phyloP scores from a whole-genome alignment of 2,797 vertebrate species.

The Synanceia verrucosa region DNA sequence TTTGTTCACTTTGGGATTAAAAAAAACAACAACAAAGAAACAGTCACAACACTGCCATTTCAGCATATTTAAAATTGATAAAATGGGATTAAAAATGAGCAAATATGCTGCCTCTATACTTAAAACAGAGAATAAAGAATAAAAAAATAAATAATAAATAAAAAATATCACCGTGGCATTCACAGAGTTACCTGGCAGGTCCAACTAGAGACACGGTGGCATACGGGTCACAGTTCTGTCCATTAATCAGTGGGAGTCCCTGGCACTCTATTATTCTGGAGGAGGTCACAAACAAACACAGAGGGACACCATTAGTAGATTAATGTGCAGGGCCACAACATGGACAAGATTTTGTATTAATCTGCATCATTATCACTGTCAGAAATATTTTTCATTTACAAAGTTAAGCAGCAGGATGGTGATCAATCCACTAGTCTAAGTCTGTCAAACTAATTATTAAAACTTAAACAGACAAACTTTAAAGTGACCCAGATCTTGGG shows the following conservation, averaged over 20 bases:
- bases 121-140: too few relatives aligned
- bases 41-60: neutral
- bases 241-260: slow-evolving; percentile 93
- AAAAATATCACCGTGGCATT: neutral
- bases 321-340: neutral
- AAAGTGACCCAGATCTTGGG: slow-evolving; percentile 20
- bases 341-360: neutral
- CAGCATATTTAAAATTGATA: neutral
- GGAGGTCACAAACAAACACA: slow-evolving; percentile 9
- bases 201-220: slow-evolving; percentile 94
- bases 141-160: too few relatives aligned
- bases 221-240: slow-evolving; percentile 96
- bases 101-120: neutral
- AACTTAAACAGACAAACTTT: neutral
- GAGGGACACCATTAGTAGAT: neutral
- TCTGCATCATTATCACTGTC: neutral
- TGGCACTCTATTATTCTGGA: slow-evolving; percentile 95
- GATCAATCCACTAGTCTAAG: neutral
- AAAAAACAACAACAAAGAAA: too few relatives aligned
- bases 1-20: neutral
- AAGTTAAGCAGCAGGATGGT: neutral
- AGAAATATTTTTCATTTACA: neutral
- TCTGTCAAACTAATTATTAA: neutral
- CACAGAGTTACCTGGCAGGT: slow-evolving; percentile 89
- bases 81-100: too few relatives aligned